Conservation (phyloP, 2,113 vertebrate genomes). For the Brachyistius frenatus region DNA sequence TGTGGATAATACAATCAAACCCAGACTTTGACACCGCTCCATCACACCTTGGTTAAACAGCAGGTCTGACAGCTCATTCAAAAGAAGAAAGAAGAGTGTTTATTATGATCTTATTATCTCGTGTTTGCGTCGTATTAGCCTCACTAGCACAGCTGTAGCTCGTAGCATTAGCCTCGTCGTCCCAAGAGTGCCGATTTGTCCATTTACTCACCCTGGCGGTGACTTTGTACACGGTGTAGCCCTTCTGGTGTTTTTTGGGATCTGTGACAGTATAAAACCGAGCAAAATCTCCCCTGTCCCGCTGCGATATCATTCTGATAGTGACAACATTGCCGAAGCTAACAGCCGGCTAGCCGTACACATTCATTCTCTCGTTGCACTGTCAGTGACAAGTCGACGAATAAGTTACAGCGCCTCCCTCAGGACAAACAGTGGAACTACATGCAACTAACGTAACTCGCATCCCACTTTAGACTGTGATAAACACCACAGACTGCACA, state of each 20-base stretch:
- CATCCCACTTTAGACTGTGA: background rate
- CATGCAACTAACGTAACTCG: background rate
- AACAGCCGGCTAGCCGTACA: slow-evolving; percentile 65
- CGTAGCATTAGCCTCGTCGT: slow-evolving; percentile 46
- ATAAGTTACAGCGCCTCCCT: slow-evolving; percentile 7
- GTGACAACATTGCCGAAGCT: slow-evolving; percentile 77
- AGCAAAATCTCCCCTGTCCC: slow-evolving; percentile 91
- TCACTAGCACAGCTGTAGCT: slow-evolving; percentile 45
- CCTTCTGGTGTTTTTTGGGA: slow-evolving; percentile 91
- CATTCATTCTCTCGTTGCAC: slow-evolving; percentile 58
- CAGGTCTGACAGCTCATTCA: background rate
- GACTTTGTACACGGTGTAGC: slow-evolving; percentile 97
- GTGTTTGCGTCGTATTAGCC: slow-evolving; percentile 37
- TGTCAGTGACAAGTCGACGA: slow-evolving; percentile 15
- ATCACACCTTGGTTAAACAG: background rate
- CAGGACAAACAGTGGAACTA: background rate
- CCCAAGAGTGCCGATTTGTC: background rate
- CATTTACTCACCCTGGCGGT: slow-evolving; percentile 92
- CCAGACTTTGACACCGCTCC: background rate
- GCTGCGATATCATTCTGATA: slow-evolving; percentile 91
- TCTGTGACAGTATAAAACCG: slow-evolving; percentile 98
- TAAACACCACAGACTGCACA: too few relatives aligned
- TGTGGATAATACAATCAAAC: background rate
- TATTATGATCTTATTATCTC: slow-evolving; percentile 4
- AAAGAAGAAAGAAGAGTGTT: background rate